Evolutionary conservation across 2,888 invertebrate genomes (phyloP).

Genomic region (Morinoia aosen): DNA sequence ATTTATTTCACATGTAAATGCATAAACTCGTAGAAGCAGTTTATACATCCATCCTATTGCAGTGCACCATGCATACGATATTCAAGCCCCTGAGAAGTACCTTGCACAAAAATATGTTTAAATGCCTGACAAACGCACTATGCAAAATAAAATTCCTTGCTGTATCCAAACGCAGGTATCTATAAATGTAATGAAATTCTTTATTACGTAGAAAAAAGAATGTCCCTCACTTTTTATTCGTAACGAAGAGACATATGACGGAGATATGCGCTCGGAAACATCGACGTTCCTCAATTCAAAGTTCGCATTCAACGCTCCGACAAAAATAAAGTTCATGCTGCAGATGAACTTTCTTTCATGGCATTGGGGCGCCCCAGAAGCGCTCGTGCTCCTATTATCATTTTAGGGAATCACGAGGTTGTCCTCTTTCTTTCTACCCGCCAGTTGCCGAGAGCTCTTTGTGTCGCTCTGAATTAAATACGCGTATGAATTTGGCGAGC

Average conservation of each 20-base stretch:
- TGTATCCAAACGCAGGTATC: neutral
- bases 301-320: neutral
- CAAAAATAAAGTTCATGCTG: constrained; percentile 3
- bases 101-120: neutral
- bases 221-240: neutral
- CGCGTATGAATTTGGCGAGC: neutral
- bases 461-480: neutral
- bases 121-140: neutral
- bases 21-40: too few relatives aligned
- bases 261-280: neutral
- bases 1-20: too few relatives aligned
- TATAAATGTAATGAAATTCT: neutral
- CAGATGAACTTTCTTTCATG: constrained; percentile 17
- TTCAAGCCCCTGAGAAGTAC: neutral
- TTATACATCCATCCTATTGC: too few relatives aligned
- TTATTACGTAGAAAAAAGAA: neutral
- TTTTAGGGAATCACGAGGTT: constrained; percentile 1
- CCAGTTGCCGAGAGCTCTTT: neutral
- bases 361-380: neutral
- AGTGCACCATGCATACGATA: neutral
- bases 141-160: neutral
- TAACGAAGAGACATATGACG: neutral
- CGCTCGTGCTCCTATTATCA: constrained; percentile 3
- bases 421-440: neutral
- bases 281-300: neutral